Evolutionary conservation across 2,797 vertebrate species (phyloP), one percentile per base, ranked within the genome.

Genomic region (Oreochromis grahami): DNA sequence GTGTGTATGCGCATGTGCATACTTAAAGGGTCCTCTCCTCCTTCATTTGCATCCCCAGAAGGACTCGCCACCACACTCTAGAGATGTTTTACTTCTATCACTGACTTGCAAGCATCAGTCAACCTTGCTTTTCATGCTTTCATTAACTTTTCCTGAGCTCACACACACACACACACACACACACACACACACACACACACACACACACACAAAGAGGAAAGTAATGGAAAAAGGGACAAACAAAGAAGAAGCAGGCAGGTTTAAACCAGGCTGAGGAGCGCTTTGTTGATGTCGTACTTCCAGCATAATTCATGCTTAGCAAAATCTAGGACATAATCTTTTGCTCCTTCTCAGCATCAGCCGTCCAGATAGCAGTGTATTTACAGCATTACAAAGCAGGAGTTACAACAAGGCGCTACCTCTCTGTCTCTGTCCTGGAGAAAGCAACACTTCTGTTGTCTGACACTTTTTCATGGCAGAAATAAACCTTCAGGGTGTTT

Each of bases 301-400:
- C 51, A 88, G 86, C 86, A 86, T 90, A 89, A 91, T 91, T 94
- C 87, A 88, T 81, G 84, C 82, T 86, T 74, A 13, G 81, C 76
- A 52, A 86, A 94, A 94, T 93, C 92, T 92, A 86, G 91, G 90
- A 83, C 90, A 86, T 87, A 82, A 90, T 91, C 91, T 87, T 81
- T 83, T 1, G 2, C 36, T 88, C 80, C 70, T 45, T 86, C 85
- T 85, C 81, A 86, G 80, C 84, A 86, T 82, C 82, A 21, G 81
- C 79, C 15, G 48, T 76, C 77, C 86, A 86, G 84, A 87, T 83
- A 87, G 81, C 38, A 3, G 26, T 4, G 34, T 68, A 51, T 89
- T 91, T 86, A 84, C 86, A 50, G 87, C 48, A 7, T 58, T 45
- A 81, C 79, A 84, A 84, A 70, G 77, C 78, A 50, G 76, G 86